phyloP scores from a whole-genome alignment of 2,113 vertebrate species.

The Pomatorhinus ruficollis region DNA sequence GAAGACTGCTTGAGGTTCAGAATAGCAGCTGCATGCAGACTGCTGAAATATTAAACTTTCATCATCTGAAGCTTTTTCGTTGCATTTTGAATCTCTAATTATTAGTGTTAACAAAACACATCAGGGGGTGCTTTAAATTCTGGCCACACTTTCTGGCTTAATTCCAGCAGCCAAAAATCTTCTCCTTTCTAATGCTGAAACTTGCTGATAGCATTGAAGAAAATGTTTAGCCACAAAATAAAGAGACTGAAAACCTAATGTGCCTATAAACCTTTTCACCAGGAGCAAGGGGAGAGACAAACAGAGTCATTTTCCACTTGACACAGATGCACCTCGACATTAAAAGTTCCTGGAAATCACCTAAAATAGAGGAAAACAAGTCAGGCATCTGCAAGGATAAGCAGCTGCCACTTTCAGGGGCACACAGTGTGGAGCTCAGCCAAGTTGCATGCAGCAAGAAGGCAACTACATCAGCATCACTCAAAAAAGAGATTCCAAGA shows the following conservation, averaged over 20 bases:
- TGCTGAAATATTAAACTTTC: constrained; percentile 27
- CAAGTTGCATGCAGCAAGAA: not conserved
- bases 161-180: not conserved
- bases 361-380: not conserved
- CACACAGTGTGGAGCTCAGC: not conserved
- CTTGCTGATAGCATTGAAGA: not conserved
- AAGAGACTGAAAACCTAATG: not conserved
- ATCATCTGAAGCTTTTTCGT: not conserved
- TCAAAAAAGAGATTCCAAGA: not conserved
- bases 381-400: not conserved
- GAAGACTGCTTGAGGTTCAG: not conserved
- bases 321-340: not conserved
- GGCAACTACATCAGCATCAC: not conserved
- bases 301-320: not conserved
- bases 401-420: not conserved
- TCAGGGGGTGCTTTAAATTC: constrained; percentile 10
- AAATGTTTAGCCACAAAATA: not conserved
- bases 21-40: not conserved
- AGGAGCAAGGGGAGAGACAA: not conserved
- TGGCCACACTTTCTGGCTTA: not conserved
- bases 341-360: not conserved
- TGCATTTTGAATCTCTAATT: not conserved
- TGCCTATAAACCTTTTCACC: not conserved
- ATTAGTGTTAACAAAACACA: constrained; percentile 36
- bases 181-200: not conserved